Evolutionary conservation across 2,888 invertebrate species (phyloP).

Genomic region (Salticus scenicus): DNA sequence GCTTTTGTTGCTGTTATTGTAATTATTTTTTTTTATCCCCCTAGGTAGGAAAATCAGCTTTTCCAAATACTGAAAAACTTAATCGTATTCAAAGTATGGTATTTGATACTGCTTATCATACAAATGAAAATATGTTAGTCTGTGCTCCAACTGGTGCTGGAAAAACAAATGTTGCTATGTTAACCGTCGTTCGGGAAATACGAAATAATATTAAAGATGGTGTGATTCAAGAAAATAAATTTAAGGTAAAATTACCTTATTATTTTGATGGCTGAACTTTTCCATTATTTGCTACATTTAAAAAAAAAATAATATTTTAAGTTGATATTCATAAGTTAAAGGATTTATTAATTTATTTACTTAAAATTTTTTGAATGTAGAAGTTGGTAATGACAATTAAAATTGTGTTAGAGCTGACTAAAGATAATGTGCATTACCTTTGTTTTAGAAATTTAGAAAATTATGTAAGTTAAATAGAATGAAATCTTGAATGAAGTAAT

Average conservation of each 20-base stretch:
- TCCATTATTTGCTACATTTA: too few species aligned
- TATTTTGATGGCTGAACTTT: too few species aligned
- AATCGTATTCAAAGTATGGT: slow-evolving; percentile 98
- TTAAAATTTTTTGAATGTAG: not conserved
- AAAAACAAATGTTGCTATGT: slow-evolving; percentile 97
- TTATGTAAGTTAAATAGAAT: too few species aligned
- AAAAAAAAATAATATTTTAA: too few species aligned
- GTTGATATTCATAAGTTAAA: too few species aligned
- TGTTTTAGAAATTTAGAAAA: too few species aligned
- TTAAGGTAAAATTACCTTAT: slow-evolving; percentile 82
- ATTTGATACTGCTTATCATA: slow-evolving; percentile 94
- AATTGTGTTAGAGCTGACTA: too few species aligned
- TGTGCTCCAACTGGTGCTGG: slow-evolving; percentile 99
- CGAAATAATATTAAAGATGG: slow-evolving; percentile 86
- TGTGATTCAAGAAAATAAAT: slow-evolving; percentile 90
- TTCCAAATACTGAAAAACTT: slow-evolving; percentile 87
- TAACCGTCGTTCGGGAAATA: slow-evolving; percentile 93
- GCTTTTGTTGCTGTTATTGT: too few species aligned
- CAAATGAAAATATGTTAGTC: slow-evolving; percentile 96
- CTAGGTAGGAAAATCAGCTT: slow-evolving; percentile 90
- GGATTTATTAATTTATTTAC: too few species aligned
- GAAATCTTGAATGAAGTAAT: too few species aligned
- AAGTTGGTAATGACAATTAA: too few species aligned
- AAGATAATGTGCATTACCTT: too few species aligned
- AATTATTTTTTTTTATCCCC: slow-evolving; percentile 41